These are phyloP conservation scores for Lepidocyrtoides sp. DNA, from an alignment of 2,888 invertebrate genomes.

Conservation along the genomic window DNA sequence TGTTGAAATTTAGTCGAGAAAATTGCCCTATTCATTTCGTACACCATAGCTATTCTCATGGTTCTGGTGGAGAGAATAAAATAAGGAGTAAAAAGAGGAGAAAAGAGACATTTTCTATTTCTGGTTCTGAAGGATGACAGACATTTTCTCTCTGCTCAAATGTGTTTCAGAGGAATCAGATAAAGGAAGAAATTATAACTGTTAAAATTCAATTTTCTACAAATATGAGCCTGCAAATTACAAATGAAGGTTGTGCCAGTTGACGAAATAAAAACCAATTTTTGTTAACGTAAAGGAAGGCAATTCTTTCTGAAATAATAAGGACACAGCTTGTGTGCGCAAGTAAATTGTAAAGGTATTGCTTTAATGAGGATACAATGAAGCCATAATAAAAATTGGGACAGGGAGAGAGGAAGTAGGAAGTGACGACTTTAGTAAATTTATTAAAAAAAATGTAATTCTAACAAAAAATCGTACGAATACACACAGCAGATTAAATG, in stretches of 20 bases:
- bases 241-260: background rate
- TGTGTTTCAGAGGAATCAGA: slow-evolving; percentile 20
- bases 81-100: slow-evolving; percentile 19
- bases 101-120: slow-evolving; percentile 77
- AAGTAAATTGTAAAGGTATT: slow-evolving; percentile 47
- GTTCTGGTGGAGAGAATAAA: slow-evolving; percentile 33
- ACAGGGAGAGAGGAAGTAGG: slow-evolving; percentile 49
- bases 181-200: slow-evolving; percentile 60
- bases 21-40: slow-evolving; percentile 76
- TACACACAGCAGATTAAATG: background rate
- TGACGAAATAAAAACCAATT: background rate
- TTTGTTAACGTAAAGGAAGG: slow-evolving; percentile 22
- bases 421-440: slow-evolving; percentile 66
- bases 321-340: too few species aligned
- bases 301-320: too few species aligned
- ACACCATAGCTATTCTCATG: slow-evolving; percentile 21
- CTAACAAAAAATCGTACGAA: background rate
- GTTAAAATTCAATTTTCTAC: slow-evolving; percentile 79
- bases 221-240: slow-evolving; percentile 71
- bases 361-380: slow-evolving; percentile 73
- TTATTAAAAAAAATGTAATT: slow-evolving; percentile 21
- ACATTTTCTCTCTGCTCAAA: slow-evolving; percentile 50
- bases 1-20: slow-evolving; percentile 72
- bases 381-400: slow-evolving; percentile 37
- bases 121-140: slow-evolving; percentile 78